These are phyloP conservation scores for Oasisia sp. DNA, from an alignment of 2,888 invertebrate genomes.

Conservation along the genomic window DNA sequence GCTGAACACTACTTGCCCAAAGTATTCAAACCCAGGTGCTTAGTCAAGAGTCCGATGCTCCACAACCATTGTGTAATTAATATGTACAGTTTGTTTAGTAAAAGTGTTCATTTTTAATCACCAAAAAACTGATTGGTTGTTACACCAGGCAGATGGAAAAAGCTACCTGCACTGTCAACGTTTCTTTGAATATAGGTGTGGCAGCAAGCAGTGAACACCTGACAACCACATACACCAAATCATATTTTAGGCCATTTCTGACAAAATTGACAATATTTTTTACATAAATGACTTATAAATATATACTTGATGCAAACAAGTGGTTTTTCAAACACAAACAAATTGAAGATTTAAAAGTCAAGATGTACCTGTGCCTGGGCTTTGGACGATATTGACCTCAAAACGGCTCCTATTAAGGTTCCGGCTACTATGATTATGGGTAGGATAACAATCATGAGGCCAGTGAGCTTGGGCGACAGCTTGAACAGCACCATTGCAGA, in stretches of 20 bases:
- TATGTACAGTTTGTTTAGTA: too few species aligned
- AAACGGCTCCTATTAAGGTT: conserved; percentile 80
- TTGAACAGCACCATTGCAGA: conserved; percentile 75
- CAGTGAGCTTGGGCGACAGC: conserved; percentile 91
- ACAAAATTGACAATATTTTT: neutral
- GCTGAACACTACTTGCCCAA: too few species aligned
- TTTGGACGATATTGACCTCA: conserved; percentile 80
- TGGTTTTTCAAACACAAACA: neutral
- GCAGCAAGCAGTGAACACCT: too few species aligned
- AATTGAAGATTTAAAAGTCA: neutral
- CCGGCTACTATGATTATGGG: conserved; percentile 88
- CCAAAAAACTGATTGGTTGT: too few species aligned
- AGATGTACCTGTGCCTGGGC: conserved; percentile 82
- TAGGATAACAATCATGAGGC: conserved; percentile 83
- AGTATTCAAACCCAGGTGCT: too few species aligned
- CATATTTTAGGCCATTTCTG: neutral
- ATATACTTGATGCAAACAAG: neutral
- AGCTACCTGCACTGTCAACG: too few species aligned
- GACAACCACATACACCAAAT: too few species aligned
- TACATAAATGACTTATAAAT: neutral
- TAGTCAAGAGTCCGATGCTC: too few species aligned
- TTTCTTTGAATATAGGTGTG: too few species aligned
- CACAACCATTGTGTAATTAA: too few species aligned
- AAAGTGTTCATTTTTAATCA: too few species aligned
- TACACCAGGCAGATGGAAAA: too few species aligned